phyloP scores from a whole-genome alignment of 1,140 invertebrate genomes.

The Phortica variegata region DNA sequence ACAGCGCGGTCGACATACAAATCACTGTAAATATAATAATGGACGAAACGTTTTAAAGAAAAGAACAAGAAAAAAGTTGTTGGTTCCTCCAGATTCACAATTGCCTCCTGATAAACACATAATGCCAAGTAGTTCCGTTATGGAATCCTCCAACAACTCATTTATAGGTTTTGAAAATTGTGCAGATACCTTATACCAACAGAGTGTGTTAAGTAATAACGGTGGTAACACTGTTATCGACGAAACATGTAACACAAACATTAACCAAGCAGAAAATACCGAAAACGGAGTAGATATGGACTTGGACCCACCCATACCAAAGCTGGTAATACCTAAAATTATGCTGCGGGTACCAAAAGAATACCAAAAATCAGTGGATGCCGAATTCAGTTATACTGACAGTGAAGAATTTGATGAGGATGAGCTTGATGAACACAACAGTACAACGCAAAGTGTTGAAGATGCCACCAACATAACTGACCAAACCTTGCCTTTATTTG shows the following conservation, averaged over 20 bases:
- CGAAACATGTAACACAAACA: background rate
- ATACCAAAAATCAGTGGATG: slow-evolving; percentile 52
- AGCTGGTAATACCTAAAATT: slow-evolving; percentile 59
- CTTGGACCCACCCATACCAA: slow-evolving; percentile 17
- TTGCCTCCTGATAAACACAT: no score
- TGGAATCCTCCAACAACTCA: background rate
- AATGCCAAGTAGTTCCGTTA: background rate
- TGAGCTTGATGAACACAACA: slow-evolving; percentile 1
- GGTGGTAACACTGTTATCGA: slow-evolving; percentile 1
- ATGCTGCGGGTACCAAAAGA: slow-evolving; percentile 60
- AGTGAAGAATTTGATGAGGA: slow-evolving; percentile 27
- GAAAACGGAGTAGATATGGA: background rate
- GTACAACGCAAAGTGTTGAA: no score
- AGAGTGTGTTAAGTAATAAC: background rate
- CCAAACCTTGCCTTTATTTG: no score
- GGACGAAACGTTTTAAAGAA: slow-evolving; percentile 1
- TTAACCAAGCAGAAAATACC: no score
- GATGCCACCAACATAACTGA: no score
- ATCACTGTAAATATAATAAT: slow-evolving; percentile 33
- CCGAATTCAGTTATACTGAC: slow-evolving; percentile 46
- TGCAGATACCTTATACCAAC: background rate
- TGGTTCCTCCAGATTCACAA: no score
- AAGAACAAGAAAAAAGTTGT: slow-evolving; percentile 4
- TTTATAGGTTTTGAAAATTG: background rate
- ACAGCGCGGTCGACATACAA: slow-evolving; percentile 31